These are phyloP conservation scores for Notechis scutatus DNA, from an alignment of 2,113 vertebrate species.

Conservation along the genomic window DNA sequence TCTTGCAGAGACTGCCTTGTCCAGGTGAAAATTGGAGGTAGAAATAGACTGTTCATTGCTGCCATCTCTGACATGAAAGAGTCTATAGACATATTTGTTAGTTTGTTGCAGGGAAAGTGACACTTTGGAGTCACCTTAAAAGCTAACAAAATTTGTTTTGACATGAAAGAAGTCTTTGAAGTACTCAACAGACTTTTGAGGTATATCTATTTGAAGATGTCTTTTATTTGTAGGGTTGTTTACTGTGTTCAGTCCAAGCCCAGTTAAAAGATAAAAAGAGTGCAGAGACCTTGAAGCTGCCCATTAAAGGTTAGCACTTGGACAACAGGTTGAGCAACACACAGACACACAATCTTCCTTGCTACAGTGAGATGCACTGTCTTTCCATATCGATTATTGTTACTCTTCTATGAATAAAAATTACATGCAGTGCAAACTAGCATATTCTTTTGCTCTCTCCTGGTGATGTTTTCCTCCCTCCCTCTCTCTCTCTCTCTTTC, in stretches of 20 bases:
- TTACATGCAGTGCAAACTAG: not conserved
- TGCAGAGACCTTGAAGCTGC: not conserved
- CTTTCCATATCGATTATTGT: not conserved
- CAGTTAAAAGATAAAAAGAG: not conserved
- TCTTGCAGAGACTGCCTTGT: not conserved
- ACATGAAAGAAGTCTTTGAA: not conserved
- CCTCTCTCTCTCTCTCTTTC: not conserved
- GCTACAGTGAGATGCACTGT: not conserved
- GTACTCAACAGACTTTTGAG: not conserved
- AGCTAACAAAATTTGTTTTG: not conserved
- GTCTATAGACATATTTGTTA: not conserved
- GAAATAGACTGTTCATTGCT: not conserved
- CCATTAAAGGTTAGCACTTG: not conserved
- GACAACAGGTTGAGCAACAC: not conserved
- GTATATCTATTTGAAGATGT: not conserved
- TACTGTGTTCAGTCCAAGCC: not conserved
- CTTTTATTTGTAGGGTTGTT: not conserved
- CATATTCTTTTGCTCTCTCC: not conserved
- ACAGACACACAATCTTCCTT: not conserved
- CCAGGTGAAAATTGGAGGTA: not conserved
- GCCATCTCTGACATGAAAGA: not conserved
- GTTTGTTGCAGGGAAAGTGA: not conserved
- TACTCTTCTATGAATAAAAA: not conserved
- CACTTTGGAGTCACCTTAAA: not conserved
- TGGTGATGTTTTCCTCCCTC: not conserved